Evolutionary conservation across 2,113 vertebrate species (phyloP), one percentile per base, ranked within the genome.

Genomic region (Etia nguti): DNA sequence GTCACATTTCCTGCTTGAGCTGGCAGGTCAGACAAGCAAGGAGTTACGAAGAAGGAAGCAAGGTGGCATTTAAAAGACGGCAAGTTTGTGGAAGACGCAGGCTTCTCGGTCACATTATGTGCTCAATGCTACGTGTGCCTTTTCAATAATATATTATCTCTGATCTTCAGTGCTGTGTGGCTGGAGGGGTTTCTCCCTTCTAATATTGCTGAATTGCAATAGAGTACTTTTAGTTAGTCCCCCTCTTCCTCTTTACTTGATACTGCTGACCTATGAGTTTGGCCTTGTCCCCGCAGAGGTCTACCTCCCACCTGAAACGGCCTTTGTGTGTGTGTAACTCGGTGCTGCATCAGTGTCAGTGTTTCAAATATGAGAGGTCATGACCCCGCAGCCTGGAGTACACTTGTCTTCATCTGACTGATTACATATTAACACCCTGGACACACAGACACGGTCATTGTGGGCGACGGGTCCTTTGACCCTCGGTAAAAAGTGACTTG

Each of bases 371-470:
- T 70, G 86, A 91, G 89, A 89, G 92, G 95, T 95, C 90, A 4
- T 70, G 94, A 94, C 92, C 94, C 86, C 54, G 4, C 68, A 60
- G 82, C 82, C 90, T 86, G 65, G 86, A 85, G 50, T 88, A 94
- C 94, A 92, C 87, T 89, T 94, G 92, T 93, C 92, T 89, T 93
- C 83, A 90, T 94, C 89, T 90, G 79, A 85, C 86, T 91, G 90
- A 93, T 94, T 91, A 91, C 85, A 89, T 95, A 92, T 94, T 92
- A 92, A 94, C 90, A 90, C 65, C 46, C 29, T 55, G 81, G 83
- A 92, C 87, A 77, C 87, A 88, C 83, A 85, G 89, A 88, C 79
- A 31, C 43, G 22, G 68, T 4, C 29, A 12, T 26, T 48, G 75
- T 52, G 62, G 56, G 31, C 54, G 41, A 55, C 34, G 86, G 80